Evolutionary conservation across 1,140 invertebrate genomes (phyloP).

Genomic region (Macrosteles quadrilineatus): DNA sequence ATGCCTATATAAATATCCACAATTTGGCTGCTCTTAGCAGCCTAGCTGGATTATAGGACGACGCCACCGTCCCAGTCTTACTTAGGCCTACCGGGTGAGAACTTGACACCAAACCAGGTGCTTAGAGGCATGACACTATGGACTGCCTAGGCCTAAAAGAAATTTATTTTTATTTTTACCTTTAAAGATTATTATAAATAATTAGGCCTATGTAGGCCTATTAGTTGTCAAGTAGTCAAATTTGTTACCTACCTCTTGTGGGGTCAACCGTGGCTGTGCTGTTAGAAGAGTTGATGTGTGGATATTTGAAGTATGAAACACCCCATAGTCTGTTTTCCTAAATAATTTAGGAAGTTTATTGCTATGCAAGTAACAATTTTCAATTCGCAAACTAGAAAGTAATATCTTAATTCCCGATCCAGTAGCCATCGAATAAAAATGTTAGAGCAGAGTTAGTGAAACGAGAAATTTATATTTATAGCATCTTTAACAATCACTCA

Average conservation of each 20-base stretch:
- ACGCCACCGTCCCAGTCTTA: too few species aligned
- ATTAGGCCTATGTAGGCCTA: neutral
- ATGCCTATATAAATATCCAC: too few species aligned
- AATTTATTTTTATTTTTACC: neutral
- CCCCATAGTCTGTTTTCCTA: neutral
- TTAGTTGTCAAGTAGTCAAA: neutral
- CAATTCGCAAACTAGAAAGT: constrained; percentile 15
- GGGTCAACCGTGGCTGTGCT: constrained; percentile 33
- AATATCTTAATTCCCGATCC: constrained; percentile 9
- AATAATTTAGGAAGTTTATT: constrained; percentile 9
- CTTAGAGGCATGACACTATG: constrained; percentile 96
- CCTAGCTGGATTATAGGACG: neutral
- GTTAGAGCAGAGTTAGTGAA: too few species aligned
- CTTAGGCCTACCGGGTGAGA: constrained; percentile 85
- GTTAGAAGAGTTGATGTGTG: constrained; percentile 11
- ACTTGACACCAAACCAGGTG: constrained; percentile 96
- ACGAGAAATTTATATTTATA: too few species aligned
- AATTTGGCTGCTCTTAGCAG: neutral
- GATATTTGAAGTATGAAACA: neutral
- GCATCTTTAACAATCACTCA: too few species aligned
- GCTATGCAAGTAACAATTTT: constrained; percentile 20
- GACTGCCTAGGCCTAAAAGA: constrained; percentile 31
- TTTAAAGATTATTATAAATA: neutral
- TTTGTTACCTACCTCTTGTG: constrained; percentile 32
- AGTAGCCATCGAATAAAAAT: constrained; percentile 24